Evolutionary conservation across 2,888 invertebrate genomes (phyloP), one percentile per base, ranked within the genome.

Genomic region (Scaptomyza polygonia): DNA sequence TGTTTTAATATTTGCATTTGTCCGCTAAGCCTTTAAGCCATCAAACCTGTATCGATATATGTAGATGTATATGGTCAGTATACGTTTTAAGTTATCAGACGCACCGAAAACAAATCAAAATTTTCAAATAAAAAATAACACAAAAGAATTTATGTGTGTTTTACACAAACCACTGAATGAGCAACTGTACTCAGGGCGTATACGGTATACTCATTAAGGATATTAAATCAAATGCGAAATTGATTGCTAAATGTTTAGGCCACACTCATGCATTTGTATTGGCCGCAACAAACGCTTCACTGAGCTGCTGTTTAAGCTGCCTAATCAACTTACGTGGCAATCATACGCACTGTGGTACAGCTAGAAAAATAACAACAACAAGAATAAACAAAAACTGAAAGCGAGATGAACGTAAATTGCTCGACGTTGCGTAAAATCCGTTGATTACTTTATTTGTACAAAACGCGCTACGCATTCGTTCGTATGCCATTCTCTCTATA

Each of bases 381-480:
- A 25, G 21, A 55, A 43, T 18, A 32, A 25, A 40, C 7, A n/a
- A 5, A 39, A 39, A 25, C 42, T 6, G 36, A 48, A 42, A 59
- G 52, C 32, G 58, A 62, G 49, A 52, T 63, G 61, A 47, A 47
- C 65, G 71, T 67, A 79, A 77, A 77, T 86, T 89, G 87, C 52
- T 63, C 64, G 69, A 27, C 65, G 69, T 67, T 64, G 85, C 86
- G 78, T 85, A 67, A 78, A 82, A 88, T 85, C 72, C 74, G 75
- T 80, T 87, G 86, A 87, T 89, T 88, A 82, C 86, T 87, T 87
- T 85, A 87, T 89, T 89, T 88, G 71, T 59, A 34, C 61, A 45
- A 58, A 71, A 71, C 75, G 67, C 52, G 52, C 66, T 64, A 67
- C 58, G 69, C 59, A 59, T 67, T 51, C 68, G 32, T 16, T 53